These are phyloP conservation scores for Platygyra sinensis DNA, from an alignment of 64 coral and sea anemone species.

Conservation along the genomic window DNA sequence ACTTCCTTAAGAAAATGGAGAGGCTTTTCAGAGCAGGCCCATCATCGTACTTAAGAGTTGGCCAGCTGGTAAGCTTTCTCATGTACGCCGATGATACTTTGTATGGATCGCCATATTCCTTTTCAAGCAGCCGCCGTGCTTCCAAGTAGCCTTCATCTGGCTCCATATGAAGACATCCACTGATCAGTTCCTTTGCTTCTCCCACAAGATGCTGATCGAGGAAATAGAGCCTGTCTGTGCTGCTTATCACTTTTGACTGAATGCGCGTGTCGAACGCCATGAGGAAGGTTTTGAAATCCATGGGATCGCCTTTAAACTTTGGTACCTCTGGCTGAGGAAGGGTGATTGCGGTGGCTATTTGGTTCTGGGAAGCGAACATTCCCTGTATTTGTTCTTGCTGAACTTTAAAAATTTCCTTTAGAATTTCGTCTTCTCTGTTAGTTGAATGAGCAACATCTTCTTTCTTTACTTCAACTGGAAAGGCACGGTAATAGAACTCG, in stretches of 20 bases:
- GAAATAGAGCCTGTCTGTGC: conserved; percentile 44
- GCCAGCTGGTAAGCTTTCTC: background rate
- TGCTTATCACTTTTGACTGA: background rate
- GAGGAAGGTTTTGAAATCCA: conserved; percentile 11
- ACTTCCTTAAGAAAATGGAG: too few relatives aligned
- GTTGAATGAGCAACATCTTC: too few relatives aligned
- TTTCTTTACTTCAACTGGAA: too few relatives aligned
- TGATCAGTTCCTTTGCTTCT: conserved; percentile 21
- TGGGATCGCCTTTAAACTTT: conserved; percentile 23
- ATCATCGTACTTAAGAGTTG: conserved; percentile 1
- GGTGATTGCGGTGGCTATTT: too few relatives aligned
- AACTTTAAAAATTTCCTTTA: too few relatives aligned
- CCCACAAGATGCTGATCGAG: conserved; percentile 28
- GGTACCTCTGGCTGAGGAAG: too few relatives aligned
- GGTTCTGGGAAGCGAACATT: too few relatives aligned
- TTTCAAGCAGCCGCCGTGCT: conserved; percentile 7
- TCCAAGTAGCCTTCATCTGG: conserved; percentile 26
- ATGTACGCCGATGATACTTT: conserved; percentile 23
- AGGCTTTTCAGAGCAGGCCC: too few relatives aligned
- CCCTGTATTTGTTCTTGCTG: too few relatives aligned
- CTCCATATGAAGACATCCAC: conserved; percentile 24
- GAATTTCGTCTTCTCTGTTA: too few relatives aligned
- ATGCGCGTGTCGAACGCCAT: too few relatives aligned
- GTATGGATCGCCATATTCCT: conserved; percentile 30
- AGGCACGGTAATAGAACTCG: too few relatives aligned